These are phyloP conservation scores for Drosophila parthenogenetica DNA, from an alignment of 2,888 invertebrate species.

Conservation along the genomic window DNA sequence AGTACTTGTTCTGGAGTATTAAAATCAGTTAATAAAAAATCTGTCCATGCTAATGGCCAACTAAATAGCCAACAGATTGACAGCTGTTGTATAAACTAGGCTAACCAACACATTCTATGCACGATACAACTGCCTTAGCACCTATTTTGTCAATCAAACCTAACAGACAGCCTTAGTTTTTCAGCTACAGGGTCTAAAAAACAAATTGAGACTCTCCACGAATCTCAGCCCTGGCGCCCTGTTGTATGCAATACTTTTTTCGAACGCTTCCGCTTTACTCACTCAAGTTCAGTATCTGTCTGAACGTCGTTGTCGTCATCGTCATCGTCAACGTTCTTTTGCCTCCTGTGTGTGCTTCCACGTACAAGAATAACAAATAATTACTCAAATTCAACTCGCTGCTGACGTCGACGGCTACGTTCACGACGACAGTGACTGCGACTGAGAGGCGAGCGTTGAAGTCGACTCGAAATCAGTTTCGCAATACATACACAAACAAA, in stretches of 20 bases:
- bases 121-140: too few species aligned
- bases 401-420: slow-evolving; percentile 29
- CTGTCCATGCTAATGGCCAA: too few species aligned
- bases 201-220: slow-evolving; percentile 25
- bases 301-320: slow-evolving; percentile 44
- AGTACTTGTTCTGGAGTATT: neutral
- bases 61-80: too few species aligned
- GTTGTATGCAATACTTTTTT: slow-evolving; percentile 66
- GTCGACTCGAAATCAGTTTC: slow-evolving; percentile 81
- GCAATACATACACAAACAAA: slow-evolving; percentile 85
- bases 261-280: slow-evolving; percentile 49
- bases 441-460: slow-evolving; percentile 50
- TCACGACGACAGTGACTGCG: slow-evolving; percentile 36
- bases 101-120: too few species aligned
- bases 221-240: slow-evolving; percentile 56
- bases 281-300: slow-evolving; percentile 73
- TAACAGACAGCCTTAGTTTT: neutral
- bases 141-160: too few species aligned
- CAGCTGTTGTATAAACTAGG: too few species aligned
- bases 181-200: neutral
- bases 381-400: slow-evolving; percentile 73
- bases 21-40: too few species aligned
- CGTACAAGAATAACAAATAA: slow-evolving; percentile 73
- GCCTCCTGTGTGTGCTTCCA: slow-evolving; percentile 33
- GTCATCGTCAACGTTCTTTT: slow-evolving; percentile 41